These are phyloP conservation scores for Sabatieria punctata DNA, from an alignment of 2,888 invertebrate species.

Conservation along the genomic window DNA sequence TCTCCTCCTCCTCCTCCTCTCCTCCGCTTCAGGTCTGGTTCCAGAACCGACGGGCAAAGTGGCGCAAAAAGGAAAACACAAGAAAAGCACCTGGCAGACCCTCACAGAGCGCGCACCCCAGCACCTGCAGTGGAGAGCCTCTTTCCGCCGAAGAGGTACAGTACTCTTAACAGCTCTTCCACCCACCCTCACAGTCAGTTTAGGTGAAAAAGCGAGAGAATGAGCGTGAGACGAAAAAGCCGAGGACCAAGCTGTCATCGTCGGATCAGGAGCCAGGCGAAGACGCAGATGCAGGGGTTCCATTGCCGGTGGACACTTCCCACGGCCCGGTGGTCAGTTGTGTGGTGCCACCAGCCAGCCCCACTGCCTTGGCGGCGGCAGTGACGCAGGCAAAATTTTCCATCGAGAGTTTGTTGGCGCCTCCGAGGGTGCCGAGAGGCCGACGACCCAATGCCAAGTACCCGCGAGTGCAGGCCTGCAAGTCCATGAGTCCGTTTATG, in stretches of 20 bases:
- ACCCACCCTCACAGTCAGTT: too few species aligned
- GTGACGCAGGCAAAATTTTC: too few species aligned
- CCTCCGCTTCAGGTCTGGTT: constrained; percentile 94
- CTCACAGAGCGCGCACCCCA: constrained; percentile 92
- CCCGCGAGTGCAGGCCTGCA: constrained; percentile 38
- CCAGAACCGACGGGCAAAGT: constrained; percentile 95
- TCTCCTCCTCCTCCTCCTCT: too few species aligned
- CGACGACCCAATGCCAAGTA: constrained; percentile 39
- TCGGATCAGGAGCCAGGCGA: neutral
- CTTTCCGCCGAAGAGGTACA: neutral
- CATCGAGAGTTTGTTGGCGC: constrained; percentile 36
- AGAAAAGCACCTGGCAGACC: constrained; percentile 95
- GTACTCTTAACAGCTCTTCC: neutral
- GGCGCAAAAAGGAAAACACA: constrained; percentile 97
- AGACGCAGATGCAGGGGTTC: neutral
- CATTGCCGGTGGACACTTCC: neutral
- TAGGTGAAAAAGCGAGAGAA: neutral
- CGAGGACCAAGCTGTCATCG: neutral
- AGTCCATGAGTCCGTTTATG: constrained; percentile 34
- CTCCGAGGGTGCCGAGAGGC: constrained; percentile 37
- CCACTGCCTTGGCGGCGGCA: neutral
- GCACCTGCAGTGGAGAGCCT: constrained; percentile 49
- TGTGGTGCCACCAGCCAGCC: neutral
- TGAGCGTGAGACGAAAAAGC: neutral
- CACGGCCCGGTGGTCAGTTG: neutral